Evolutionary conservation across 2,888 invertebrate species (phyloP).

Genomic region (Agrotis puta): DNA sequence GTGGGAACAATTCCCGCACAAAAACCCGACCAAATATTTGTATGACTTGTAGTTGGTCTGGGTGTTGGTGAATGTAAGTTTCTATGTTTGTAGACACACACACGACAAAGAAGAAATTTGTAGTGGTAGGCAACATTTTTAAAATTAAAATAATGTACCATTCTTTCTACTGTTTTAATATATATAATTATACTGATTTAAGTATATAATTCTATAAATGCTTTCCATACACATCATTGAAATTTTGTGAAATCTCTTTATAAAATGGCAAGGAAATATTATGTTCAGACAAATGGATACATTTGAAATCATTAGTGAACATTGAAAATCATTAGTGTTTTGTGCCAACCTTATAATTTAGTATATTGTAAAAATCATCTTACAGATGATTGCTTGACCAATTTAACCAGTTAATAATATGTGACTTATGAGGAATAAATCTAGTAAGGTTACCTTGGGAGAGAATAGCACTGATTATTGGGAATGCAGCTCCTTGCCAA

Average conservation of each 20-base stretch:
- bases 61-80: no score
- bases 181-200: not conserved
- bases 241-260: not conserved
- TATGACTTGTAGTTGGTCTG: no score
- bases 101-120: no score
- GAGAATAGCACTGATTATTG: slow-evolving; percentile 95
- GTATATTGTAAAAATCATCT: no score
- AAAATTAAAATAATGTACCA: no score
- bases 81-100: no score
- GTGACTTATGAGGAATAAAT: not conserved
- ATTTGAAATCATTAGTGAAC: not conserved
- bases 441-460: slow-evolving; percentile 81
- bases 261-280: not conserved
- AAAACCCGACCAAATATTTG: no score
- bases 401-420: not conserved
- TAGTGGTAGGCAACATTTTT: no score
- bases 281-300: not conserved
- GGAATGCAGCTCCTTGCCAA: slow-evolving; percentile 99
- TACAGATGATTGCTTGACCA: not conserved
- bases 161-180: no score
- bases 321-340: not conserved
- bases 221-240: slow-evolving; percentile 1
- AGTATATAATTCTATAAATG: not conserved
- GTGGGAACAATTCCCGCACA: no score
- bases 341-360: not conserved